phyloP scores from a whole-genome alignment of 2,888 invertebrate genomes.

The Galeruca laticollis region DNA sequence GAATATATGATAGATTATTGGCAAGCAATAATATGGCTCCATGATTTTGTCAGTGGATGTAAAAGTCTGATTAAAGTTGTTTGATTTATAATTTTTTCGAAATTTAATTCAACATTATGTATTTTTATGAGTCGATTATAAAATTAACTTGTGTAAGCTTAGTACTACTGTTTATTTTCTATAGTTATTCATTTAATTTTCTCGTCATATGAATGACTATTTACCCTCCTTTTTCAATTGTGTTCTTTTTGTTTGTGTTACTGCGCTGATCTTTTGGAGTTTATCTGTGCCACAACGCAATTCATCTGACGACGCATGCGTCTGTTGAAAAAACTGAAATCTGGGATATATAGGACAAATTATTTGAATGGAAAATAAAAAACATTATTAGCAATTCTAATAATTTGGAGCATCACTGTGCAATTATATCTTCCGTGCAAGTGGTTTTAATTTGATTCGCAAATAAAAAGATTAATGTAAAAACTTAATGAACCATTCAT shows the following conservation, averaged over 20 bases:
- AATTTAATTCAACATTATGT: no score
- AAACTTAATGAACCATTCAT: not conserved
- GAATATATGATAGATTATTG: not conserved
- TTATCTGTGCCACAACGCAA: constrained; percentile 19
- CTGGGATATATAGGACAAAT: constrained; percentile 17
- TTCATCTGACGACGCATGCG: constrained; percentile 17
- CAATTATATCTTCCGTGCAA: not conserved
- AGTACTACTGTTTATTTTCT: not conserved
- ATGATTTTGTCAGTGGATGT: not conserved
- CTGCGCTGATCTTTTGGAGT: constrained; percentile 31
- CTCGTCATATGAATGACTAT: not conserved
- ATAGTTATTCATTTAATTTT: not conserved
- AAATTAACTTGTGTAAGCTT: no score
- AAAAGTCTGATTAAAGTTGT: not conserved
- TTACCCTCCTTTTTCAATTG: not conserved
- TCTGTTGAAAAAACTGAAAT: constrained; percentile 27
- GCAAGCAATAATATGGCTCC: not conserved
- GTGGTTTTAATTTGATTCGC: not conserved
- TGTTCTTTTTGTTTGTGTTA: constrained; percentile 15
- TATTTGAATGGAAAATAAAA: constrained; percentile 30
- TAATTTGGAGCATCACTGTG: constrained; percentile 9
- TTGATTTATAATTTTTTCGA: not conserved
- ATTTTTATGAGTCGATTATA: no score
- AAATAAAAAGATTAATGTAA: not conserved
- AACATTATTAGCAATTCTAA: constrained; percentile 15